Evolutionary conservation across 2,113 vertebrate genomes (phyloP).

Genomic region (Labeo catla): DNA sequence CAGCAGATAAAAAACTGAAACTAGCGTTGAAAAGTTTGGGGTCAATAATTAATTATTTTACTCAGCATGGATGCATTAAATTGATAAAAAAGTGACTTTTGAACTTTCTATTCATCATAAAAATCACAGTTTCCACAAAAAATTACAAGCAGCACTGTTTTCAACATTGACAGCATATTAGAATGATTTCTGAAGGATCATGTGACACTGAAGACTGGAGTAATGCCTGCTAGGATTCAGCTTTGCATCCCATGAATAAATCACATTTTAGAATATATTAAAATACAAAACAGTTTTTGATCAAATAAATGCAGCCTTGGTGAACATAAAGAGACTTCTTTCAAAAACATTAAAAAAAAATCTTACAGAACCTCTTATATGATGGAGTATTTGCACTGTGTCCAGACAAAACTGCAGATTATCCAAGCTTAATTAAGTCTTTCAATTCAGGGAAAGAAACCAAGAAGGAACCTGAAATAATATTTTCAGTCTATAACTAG

Average conservation of each 20-base stretch:
- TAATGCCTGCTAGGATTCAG: neutral
- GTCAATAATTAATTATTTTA: neutral
- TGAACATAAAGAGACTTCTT: neutral
- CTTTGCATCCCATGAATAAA: neutral
- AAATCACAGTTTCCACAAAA: neutral
- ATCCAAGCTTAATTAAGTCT: neutral
- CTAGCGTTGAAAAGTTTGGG: neutral
- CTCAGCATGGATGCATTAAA: too few species aligned
- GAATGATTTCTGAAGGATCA: neutral
- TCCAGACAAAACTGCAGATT: neutral
- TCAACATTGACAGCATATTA: neutral
- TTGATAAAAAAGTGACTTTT: neutral
- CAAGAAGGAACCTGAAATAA: neutral
- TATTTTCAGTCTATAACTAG: neutral
- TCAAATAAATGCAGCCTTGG: neutral
- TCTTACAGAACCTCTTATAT: neutral
- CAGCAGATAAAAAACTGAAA: neutral
- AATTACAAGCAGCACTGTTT: neutral
- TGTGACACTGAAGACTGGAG: too few species aligned
- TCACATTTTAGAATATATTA: neutral
- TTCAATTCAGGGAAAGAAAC: neutral
- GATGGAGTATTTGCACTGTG: neutral
- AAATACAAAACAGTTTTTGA: neutral
- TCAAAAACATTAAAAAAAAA: neutral
- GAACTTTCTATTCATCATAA: neutral